Conservation (phyloP, 1,140 invertebrate species). For the Drosophila lacteicornis region DNA sequence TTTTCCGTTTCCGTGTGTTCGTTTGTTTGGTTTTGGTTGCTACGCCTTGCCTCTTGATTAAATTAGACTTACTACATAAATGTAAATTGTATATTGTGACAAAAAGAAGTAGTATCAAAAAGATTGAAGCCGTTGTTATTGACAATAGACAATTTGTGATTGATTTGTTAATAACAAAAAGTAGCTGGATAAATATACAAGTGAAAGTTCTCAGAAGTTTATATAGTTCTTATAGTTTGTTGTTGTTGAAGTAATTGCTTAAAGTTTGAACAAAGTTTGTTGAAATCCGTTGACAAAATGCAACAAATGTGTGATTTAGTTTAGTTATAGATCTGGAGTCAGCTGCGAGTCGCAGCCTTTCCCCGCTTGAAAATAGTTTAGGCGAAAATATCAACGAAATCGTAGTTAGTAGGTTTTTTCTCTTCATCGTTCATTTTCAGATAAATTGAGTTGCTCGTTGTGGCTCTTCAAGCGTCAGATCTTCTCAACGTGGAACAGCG, state of each 20-base stretch:
- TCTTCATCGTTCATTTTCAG: slow-evolving; percentile 17
- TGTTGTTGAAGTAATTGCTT: slow-evolving; percentile 61
- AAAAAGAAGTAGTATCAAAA: slow-evolving; percentile 83
- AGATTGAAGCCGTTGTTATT: slow-evolving; percentile 67
- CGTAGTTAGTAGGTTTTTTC: slow-evolving; percentile 44
- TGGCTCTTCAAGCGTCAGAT: slow-evolving; percentile 42
- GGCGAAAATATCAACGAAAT: slow-evolving; percentile 57
- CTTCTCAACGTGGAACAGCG: slow-evolving; percentile 68
- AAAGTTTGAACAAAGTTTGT: slow-evolving; percentile 68
- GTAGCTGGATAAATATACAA: slow-evolving; percentile 53
- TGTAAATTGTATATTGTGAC: slow-evolving; percentile 80
- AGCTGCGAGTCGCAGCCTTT: not conserved
- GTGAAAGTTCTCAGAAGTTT: slow-evolving; percentile 60
- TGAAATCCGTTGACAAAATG: slow-evolving; percentile 76
- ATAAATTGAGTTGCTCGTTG: slow-evolving; percentile 54
- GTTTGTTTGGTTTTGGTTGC: slow-evolving; percentile 17
- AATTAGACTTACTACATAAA: slow-evolving; percentile 74
- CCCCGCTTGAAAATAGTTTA: slow-evolving; percentile 32
- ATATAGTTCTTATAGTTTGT: slow-evolving; percentile 19
- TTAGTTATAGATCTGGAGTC: slow-evolving; percentile 34
- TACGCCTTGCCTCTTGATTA: slow-evolving; percentile 45
- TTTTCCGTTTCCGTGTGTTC: slow-evolving; percentile 32
- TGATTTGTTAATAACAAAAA: slow-evolving; percentile 61
- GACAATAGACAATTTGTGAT: slow-evolving; percentile 54
- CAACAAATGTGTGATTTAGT: slow-evolving; percentile 69